Percentiles rank a stretch among this genome's conserved stretches.
These are phyloP conservation scores for Pteropus rufus DNA, from an alignment of 2,797 vertebrate species.

Conservation along the genomic window DNA sequence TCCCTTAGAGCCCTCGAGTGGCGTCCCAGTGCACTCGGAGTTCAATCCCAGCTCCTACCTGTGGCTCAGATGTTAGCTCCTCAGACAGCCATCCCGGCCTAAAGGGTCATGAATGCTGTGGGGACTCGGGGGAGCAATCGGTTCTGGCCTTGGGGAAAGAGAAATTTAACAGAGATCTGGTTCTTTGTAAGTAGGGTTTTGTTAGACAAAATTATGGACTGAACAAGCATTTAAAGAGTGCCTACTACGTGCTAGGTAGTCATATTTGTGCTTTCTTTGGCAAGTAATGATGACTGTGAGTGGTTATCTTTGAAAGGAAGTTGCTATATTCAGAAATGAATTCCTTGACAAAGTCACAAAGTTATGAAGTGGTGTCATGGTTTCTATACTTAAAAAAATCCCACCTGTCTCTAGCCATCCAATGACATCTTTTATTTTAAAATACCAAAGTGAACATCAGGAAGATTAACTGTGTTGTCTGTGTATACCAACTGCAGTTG, in stretches of 20 bases:
- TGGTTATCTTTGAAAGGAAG: background rate
- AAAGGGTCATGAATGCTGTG: background rate
- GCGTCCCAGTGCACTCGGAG: background rate
- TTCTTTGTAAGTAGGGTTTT: background rate
- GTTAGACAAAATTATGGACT: background rate
- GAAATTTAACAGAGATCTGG: background rate
- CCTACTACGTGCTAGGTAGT: background rate
- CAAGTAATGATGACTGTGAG: background rate
- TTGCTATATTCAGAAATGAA: background rate
- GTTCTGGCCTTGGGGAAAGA: background rate
- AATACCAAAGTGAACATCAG: background rate
- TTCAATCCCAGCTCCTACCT: background rate
- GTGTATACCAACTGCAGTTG: background rate
- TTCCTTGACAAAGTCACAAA: background rate
- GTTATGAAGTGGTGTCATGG: background rate
- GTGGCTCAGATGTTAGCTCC: background rate
- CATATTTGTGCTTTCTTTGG: background rate
- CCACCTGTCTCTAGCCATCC: background rate
- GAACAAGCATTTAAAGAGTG: background rate
- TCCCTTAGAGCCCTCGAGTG: background rate
- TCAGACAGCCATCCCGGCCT: background rate
- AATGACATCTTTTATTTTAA: background rate
- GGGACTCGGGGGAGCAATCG: background rate
- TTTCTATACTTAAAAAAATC: background rate
- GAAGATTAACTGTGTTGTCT: background rate